These are phyloP conservation scores for Acinonyx jubatus DNA, from an alignment of 2,113 vertebrate genomes.

Conservation along the genomic window DNA sequence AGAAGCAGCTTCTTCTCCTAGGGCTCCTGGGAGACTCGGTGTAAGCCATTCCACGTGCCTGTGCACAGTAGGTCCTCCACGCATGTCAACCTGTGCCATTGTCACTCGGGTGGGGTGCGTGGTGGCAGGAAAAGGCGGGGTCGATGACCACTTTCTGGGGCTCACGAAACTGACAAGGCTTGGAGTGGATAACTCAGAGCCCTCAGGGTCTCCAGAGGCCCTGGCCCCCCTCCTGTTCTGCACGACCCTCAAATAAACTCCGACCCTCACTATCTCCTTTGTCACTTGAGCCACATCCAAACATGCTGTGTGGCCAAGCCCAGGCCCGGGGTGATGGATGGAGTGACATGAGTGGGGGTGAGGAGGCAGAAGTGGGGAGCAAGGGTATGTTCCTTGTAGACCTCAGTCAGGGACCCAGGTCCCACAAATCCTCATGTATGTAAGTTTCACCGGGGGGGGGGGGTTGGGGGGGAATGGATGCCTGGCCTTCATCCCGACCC, in stretches of 20 bases:
- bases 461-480: background rate
- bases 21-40: background rate
- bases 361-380: background rate
- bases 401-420: background rate
- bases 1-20: background rate
- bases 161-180: background rate
- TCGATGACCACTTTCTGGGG: background rate
- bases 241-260: constrained; percentile 27
- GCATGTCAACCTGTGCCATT: background rate
- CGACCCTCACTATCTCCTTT: background rate
- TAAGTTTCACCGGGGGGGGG: background rate
- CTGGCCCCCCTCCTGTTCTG: background rate
- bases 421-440: background rate
- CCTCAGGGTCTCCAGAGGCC: background rate
- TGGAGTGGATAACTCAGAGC: background rate
- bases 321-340: too few species aligned
- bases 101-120: background rate
- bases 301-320: background rate
- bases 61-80: background rate
- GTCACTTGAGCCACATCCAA: background rate
- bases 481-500: background rate
- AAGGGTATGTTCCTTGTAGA: background rate
- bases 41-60: background rate
- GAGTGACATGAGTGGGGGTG: background rate
- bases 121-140: background rate